Base-by-base conservation (phyloP, 1,140 invertebrate genomes). In the Odontomachus brunneus region DNA sequence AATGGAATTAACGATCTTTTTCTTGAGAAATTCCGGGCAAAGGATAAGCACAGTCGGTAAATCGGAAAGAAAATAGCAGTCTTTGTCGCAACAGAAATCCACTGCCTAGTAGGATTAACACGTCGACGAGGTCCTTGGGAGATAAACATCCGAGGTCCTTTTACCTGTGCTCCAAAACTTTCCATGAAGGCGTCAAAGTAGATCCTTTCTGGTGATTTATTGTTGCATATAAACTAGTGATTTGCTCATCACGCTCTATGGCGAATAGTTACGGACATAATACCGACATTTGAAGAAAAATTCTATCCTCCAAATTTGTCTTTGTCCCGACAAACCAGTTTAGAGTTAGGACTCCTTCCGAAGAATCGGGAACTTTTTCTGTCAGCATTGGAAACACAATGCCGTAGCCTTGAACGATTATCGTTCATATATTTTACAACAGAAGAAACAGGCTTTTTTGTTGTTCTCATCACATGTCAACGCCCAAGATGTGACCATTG, bases 61-160 rank as follows among this genome's bases (percentile, higher is more conserved):
- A n/a, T 17, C 44, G 12, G 29, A 51, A 82, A 55, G 57, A 76
- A 88, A 82, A 78, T 80, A 59, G 63, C 55, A 88, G 86, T 86
- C 67, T 57, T 33, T 75, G 24, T 59, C 53, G 63, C 67, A 87
- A 88, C 82, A 82, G 9, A 67, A 72, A 82, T 87, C 65, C 75
- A 80, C 66, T 73, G 59, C 72, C 86, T 91, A 91, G 90, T 90
- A 91, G 89, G 91, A 91, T 91, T 90, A 91, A 71, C 89, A 86
- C 87, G 84, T 90, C 82, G 84, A 84, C 84, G 78, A 89, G 87
- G 60, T 89, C 75, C 83, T 88, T 51, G 48, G 22, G 29, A 91
- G 89, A 90, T 90, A 91, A 90, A 86, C 72, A 85, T 89, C 85
- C 85, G n/a, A n/a, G n/a, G n/a, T n/a, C n/a, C n/a, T n/a, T n/a